Conservation (phyloP, 2,797 vertebrate species). For the Brachymystax lenok region DNA sequence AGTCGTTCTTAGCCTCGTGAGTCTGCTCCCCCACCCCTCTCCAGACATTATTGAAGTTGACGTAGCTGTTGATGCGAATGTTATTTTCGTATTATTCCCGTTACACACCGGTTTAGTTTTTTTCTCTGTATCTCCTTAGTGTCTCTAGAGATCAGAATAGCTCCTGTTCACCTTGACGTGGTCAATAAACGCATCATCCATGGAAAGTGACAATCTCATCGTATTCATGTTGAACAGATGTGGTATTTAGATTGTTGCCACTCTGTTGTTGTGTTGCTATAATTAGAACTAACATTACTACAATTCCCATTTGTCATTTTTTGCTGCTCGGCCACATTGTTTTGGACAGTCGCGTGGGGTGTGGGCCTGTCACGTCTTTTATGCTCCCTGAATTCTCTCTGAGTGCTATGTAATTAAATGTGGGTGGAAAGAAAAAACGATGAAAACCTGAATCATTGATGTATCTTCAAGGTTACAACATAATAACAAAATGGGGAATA, state of each 20-base stretch:
- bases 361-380: neutral
- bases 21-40: neutral
- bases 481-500: neutral
- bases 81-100: neutral
- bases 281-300: conserved; percentile 2
- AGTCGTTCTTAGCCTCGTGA: neutral
- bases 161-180: conserved; percentile 25
- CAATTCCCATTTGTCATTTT: conserved; percentile 2
- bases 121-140: neutral
- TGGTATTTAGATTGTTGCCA: conserved; percentile 5
- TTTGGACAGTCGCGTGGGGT: conserved; percentile 13
- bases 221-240: conserved; percentile 19
- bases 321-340: conserved; percentile 4
- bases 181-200: conserved; percentile 15
- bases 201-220: conserved; percentile 18
- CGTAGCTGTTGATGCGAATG: neutral
- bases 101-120: neutral
- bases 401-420: neutral
- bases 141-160: conserved; percentile 16
- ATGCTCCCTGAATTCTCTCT: neutral
- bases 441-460: neutral
- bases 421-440: neutral
- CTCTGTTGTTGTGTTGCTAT: conserved; percentile 1
- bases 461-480: neutral
- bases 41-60: conserved; percentile 19